Conservation (phyloP, 1,140 invertebrate genomes). For the Phocides pigmalion region DNA sequence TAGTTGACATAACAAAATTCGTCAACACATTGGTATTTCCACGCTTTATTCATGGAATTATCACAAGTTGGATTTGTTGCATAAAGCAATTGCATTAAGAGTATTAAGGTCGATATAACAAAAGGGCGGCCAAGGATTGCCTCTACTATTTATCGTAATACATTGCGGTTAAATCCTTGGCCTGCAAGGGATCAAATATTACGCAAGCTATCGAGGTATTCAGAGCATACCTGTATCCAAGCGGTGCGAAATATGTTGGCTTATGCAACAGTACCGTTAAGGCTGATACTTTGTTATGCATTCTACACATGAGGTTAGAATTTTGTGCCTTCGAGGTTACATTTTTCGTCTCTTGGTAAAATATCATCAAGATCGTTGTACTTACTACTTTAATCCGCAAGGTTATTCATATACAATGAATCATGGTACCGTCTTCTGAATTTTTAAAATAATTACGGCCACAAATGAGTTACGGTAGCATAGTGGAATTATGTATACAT, state of each 20-base stretch:
- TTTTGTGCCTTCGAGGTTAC: not conserved
- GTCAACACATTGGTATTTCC: not conserved
- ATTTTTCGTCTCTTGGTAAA: not conserved
- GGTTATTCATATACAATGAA: not conserved
- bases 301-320: not conserved
- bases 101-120: slow-evolving; percentile 28
- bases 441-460: too few relatives aligned
- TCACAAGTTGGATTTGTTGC: slow-evolving; percentile 6
- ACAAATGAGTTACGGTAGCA: too few relatives aligned
- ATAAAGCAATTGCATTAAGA: slow-evolving; percentile 18
- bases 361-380: not conserved
- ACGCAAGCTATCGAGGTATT: slow-evolving; percentile 34
- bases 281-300: slow-evolving; percentile 14
- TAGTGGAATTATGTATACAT: too few relatives aligned
- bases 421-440: too few relatives aligned
- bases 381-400: not conserved
- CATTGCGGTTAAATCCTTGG: slow-evolving; percentile 35
- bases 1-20: not conserved
- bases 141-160: slow-evolving; percentile 32
- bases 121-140: slow-evolving; percentile 32
- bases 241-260: slow-evolving; percentile 21
- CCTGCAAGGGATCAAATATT: slow-evolving; percentile 34
- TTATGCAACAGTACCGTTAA: slow-evolving; percentile 23
- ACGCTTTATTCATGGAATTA: too few relatives aligned
- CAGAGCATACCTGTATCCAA: slow-evolving; percentile 36